Evolutionary conservation across 2,888 invertebrate genomes (phyloP).

Genomic region (Latrodectus hesperus): DNA sequence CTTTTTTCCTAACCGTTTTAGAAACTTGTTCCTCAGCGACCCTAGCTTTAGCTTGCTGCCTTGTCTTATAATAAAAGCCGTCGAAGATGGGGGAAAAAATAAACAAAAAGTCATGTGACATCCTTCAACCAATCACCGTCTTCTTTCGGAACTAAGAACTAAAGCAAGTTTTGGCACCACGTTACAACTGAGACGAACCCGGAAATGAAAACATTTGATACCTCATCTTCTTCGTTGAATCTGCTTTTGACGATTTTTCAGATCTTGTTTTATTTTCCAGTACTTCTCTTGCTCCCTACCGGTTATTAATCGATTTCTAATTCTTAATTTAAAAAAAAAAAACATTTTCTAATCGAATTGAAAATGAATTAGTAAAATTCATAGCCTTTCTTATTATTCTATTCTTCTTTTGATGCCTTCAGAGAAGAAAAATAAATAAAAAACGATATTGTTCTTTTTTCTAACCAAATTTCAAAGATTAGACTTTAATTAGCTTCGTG

Average conservation of each 20-base stretch:
- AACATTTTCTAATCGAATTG: not conserved
- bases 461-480: not conserved
- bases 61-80: no score
- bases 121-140: slow-evolving; percentile 41
- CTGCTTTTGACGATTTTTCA: not conserved
- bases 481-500: not conserved
- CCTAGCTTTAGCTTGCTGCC: slow-evolving; percentile 38
- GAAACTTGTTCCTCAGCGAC: slow-evolving; percentile 58
- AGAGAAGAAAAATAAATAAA: not conserved
- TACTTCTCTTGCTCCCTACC: not conserved
- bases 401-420: no score
- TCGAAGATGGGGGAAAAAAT: not conserved
- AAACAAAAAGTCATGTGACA: slow-evolving; percentile 50
- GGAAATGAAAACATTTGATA: slow-evolving; percentile 35
- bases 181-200: slow-evolving; percentile 59
- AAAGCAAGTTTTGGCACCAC: slow-evolving; percentile 59
- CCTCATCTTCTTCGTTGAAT: not conserved
- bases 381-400: no score
- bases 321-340: not conserved
- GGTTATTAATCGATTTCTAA: not conserved
- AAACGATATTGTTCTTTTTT: not conserved
- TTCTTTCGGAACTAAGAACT: slow-evolving; percentile 31
- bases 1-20: slow-evolving; percentile 44
- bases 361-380: no score
- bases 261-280: not conserved